Base-by-base conservation (phyloP, 2,888 invertebrate species). In the Epirrita christyi region DNA sequence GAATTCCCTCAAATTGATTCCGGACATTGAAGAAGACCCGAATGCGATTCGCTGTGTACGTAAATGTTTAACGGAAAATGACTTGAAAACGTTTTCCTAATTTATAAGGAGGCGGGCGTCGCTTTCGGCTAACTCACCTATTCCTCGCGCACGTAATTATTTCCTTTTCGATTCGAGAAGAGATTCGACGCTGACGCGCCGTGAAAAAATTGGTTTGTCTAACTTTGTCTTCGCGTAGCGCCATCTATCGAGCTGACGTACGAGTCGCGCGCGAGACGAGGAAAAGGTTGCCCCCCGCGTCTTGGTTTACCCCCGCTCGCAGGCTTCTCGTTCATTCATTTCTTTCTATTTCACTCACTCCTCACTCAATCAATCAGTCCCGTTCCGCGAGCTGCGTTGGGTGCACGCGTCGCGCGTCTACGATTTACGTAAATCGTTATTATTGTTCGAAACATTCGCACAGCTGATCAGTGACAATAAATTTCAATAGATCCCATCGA, bases 381-480 rank as follows among this genome's bases (percentile, higher is more conserved):
- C 79, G 82, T 83, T 83, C 83, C 76, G 83, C 76, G 74, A 77
- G 81, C 68, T 69, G 78, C 59, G 60, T 62, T 0, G 64, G 44
- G 1, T 2, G 61, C 52, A 75, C 75, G 85, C 61, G 66, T 72
- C 9, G 48, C 10, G 6, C 27, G 9, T 34, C 28, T 54, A 29
- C 51, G 58, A 29, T 74, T 76, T 74, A 75, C 78, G 79, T 77
- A 78, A 80, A 80, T 77, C 83, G 86, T 77, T 85, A 80, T 76
- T 80, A 85, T 88, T 89, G 86, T 88, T 86, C 78, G 75, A 83
- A 86, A 88, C 86, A 85, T 77, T 78, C 85, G 81, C 86, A 81
- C 91, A 90, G 90, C 89, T 92, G 89, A 85, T 89, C 81, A 73
- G 80, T 86, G 83, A 82, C 80, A 81, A 78, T 76, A 78, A 78